phyloP scores from a whole-genome alignment of 2,797 vertebrate species.

The Crocidura indochinensis region DNA sequence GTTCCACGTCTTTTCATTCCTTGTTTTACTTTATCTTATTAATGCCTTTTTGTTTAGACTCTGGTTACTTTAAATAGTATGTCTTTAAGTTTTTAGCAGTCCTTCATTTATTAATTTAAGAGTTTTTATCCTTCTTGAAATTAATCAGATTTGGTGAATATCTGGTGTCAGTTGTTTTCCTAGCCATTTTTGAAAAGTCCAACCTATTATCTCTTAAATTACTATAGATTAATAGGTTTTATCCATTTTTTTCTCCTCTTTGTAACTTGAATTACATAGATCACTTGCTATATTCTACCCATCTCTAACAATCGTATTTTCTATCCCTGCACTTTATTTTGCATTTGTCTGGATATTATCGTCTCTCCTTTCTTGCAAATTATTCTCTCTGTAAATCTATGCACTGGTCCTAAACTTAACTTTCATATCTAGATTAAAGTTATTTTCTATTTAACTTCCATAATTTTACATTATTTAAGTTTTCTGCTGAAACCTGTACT shows the following conservation, averaged over 20 bases:
- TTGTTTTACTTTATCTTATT: not conserved
- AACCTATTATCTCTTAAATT: slow-evolving; percentile 13
- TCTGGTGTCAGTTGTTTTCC: not conserved
- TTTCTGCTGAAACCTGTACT: not conserved
- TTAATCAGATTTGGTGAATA: not conserved
- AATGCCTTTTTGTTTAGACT: not conserved
- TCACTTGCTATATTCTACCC: not conserved
- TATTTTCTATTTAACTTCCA: not conserved
- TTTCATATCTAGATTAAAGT: not conserved
- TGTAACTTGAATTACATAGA: slow-evolving; percentile 2
- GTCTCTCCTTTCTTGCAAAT: not conserved
- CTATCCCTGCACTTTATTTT: not conserved
- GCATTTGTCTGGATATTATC: not conserved
- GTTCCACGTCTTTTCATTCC: not conserved
- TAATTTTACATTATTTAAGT: not conserved
- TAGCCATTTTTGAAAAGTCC: slow-evolving; percentile 2
- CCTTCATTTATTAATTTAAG: not conserved
- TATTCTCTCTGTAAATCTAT: not conserved
- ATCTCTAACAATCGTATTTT: not conserved
- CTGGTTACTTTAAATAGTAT: not conserved
- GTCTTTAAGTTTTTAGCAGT: not conserved
- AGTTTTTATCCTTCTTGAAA: not conserved
- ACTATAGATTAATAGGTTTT: not conserved
- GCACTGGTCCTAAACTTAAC: not conserved
- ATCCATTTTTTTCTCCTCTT: not conserved